Evolutionary conservation across 2,797 vertebrate genomes (phyloP), one percentile per base, ranked within the genome.

Genomic region (Takifugu ocellatus): DNA sequence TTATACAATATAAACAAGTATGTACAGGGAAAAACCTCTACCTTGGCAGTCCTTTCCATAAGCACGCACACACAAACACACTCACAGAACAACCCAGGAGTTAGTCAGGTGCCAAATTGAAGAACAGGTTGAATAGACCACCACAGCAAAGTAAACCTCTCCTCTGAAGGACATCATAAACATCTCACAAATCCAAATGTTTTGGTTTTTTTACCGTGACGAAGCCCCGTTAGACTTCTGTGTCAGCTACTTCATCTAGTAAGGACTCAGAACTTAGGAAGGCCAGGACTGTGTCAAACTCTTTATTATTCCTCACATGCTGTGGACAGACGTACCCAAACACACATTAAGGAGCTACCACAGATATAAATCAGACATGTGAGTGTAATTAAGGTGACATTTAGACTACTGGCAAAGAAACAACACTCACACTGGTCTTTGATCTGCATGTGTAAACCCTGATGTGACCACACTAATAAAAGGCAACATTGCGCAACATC

Each of bases 171-270:
- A 53, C 51, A 63, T 68, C 67, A 74, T 21, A 58, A 29, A 26
- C 27, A 54, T 52, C 51, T 56, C 44, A 47, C 56, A 43, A 6
- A 48, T 51, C 42, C 42, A 21, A 36, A 43, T 44, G 46, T 42
- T 21, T 21, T 12, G 49, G 58, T 49, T 61, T 49, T 54, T 80
- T 92, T 92, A 97, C 93, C 92, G 89, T 89, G 80, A 74, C 86
- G 87, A 91, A 88, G 86, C 89, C 88, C 53, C 49, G 76, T 48
- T 78, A 92, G 74, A 92, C 85, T 87, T 93, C 86, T 87, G 93
- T 89, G 84, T 91, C 77, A 77, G 90, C 89, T 82, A 87, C 82
- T 91, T 91, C 93, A 86, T 94, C 94, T 91, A 96, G 92, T 82
- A 98, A 93, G 62, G 94, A 94, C 87, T 93, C 89, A 77, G 93